Percentiles rank a stretch among this genome's conserved stretches.
Conservation (phyloP, 2,113 vertebrate genomes). For the Crypturellus undulatus region DNA sequence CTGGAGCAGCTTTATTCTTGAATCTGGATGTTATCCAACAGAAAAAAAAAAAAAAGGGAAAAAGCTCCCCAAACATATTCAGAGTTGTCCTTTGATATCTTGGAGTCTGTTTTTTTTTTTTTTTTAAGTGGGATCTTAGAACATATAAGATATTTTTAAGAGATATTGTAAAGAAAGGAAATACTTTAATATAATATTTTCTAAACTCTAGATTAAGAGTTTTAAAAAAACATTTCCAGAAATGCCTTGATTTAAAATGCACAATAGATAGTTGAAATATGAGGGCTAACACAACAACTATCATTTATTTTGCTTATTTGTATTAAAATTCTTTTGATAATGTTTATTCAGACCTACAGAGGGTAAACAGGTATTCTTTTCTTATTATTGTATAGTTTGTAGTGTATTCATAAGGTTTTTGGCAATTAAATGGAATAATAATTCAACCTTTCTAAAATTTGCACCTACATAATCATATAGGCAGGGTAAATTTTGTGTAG, state of each 20-base stretch:
- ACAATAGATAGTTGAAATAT: no score
- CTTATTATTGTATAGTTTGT: neutral
- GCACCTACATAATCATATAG: neutral
- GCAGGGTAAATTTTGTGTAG: neutral
- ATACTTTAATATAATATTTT: neutral
- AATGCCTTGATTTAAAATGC: no score
- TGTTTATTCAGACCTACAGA: neutral
- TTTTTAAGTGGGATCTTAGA: neutral
- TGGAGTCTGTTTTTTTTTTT: neutral
- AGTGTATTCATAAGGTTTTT: neutral
- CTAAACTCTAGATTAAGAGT: no score
- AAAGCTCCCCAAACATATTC: neutral
- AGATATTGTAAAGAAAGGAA: neutral
- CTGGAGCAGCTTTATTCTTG: neutral
- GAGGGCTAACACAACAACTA: neutral
- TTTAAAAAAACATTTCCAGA: no score
- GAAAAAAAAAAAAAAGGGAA: rapidly evolving
- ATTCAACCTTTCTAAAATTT: neutral
- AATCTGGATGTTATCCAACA: neutral
- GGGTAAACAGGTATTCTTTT: neutral
- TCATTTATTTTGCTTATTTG: neutral
- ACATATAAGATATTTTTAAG: neutral
- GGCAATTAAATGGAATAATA: neutral
- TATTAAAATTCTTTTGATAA: neutral
- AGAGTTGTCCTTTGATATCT: neutral